Percentiles rank a stretch among this genome's conserved stretches.
Conservation (phyloP, 1,140 invertebrate species). For the Tetramorium simillimum region DNA sequence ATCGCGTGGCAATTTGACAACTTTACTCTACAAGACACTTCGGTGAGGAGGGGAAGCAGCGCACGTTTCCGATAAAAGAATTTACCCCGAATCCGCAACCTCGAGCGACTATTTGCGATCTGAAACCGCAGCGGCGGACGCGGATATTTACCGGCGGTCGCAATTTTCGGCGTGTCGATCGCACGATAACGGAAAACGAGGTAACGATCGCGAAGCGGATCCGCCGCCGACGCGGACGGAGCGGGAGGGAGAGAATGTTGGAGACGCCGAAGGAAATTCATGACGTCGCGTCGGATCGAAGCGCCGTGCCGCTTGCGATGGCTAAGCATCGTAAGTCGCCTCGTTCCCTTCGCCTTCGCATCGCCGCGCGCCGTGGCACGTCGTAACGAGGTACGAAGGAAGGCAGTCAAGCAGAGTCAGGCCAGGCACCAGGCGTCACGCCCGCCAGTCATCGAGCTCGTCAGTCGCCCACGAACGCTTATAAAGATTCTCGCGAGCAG, state of each 20-base stretch:
- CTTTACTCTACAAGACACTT: neutral
- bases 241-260: conserved; percentile 33
- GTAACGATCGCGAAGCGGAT: conserved; percentile 25
- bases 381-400: conserved; percentile 76
- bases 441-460: conserved; percentile 80
- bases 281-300: conserved; percentile 72
- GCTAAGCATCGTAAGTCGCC: conserved; percentile 71
- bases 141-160: neutral
- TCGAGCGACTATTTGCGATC: neutral
- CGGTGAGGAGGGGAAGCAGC: too few relatives aligned
- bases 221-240: conserved; percentile 34
- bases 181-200: conserved; percentile 17
- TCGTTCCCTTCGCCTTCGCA: conserved; percentile 63
- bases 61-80: neutral
- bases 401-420: conserved; percentile 71
- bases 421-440: conserved; percentile 75
- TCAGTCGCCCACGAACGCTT: conserved; percentile 79
- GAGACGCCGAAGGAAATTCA: conserved; percentile 73
- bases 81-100: too few relatives aligned
- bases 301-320: conserved; percentile 64
- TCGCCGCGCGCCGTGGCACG: conserved; percentile 66
- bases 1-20: neutral
- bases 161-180: conserved; percentile 10
- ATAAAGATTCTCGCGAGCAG: conserved; percentile 78
- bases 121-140: neutral